A percentile compares a stretch with the other conserved stretches of the same genome.
phyloP scores from a whole-genome alignment of 2,888 invertebrate genomes.

The Drosophila parthenogenetica region DNA sequence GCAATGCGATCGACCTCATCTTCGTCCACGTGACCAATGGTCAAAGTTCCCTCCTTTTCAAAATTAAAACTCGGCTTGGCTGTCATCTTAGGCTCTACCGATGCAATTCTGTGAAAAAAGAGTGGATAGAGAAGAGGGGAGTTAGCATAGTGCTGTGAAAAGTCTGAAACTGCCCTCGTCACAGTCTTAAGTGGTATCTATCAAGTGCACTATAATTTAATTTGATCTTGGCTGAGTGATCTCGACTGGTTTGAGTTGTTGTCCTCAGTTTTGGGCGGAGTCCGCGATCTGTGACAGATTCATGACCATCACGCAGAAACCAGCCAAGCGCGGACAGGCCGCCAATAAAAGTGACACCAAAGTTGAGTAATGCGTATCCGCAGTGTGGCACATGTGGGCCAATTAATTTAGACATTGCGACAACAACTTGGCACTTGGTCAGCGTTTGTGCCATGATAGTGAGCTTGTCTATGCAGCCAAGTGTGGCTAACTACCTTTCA shows the following conservation, averaged over 20 bases:
- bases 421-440: conserved; percentile 21
- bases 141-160: neutral
- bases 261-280: conserved; percentile 40
- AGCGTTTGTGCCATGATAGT: conserved; percentile 74
- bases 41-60: conserved; percentile 73
- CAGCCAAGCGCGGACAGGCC: conserved; percentile 21
- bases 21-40: conserved; percentile 72
- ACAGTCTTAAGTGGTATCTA: conserved; percentile 29
- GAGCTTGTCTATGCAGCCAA: conserved; percentile 75
- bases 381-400: conserved; percentile 52
- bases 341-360: conserved; percentile 55
- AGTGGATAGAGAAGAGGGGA: too few species aligned
- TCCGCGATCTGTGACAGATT: conserved; percentile 26
- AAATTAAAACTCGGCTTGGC: conserved; percentile 81
- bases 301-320: conserved; percentile 26
- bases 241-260: conserved; percentile 44
- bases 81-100: conserved; percentile 61
- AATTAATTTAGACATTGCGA: conserved; percentile 62
- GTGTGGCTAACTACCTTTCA: conserved; percentile 18
- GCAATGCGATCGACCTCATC: conserved; percentile 84
- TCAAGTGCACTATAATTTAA: conserved; percentile 71
- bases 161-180: conserved; percentile 25
- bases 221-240: conserved; percentile 68
- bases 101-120: conserved; percentile 21
- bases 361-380: conserved; percentile 43